A percentile compares a stretch with the other conserved stretches of the same genome.
These are phyloP conservation scores for Fragum fragum DNA, from an alignment of 2,888 invertebrate species.

Conservation along the genomic window DNA sequence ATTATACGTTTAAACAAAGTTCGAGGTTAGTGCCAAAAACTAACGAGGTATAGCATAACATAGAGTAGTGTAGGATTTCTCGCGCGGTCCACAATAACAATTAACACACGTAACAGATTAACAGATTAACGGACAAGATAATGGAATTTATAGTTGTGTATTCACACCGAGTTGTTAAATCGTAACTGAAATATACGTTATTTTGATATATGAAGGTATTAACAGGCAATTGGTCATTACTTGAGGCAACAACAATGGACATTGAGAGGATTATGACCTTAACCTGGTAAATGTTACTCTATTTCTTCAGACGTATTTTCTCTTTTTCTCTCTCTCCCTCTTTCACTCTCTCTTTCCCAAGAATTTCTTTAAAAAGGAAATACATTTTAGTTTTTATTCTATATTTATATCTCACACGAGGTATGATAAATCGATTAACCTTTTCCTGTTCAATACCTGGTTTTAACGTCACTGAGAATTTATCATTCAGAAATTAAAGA, in stretches of 20 bases:
- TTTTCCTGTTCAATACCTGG: no score
- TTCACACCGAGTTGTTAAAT: slow-evolving; percentile 5
- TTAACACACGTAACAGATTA: background rate
- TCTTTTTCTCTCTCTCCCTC: no score
- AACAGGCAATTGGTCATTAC: background rate
- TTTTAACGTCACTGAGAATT: no score
- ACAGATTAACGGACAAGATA: slow-evolving; percentile 4
- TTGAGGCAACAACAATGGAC: background rate
- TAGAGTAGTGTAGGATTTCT: background rate
- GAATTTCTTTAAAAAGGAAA: no score
- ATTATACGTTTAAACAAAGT: background rate
- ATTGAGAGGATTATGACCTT: background rate
- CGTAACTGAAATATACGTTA: background rate
- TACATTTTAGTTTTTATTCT: no score
- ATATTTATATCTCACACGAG: no score
- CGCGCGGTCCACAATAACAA: background rate
- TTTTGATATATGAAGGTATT: slow-evolving; percentile 1
- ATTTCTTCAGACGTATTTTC: background rate
- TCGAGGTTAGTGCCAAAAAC: background rate
- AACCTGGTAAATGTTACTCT: background rate
- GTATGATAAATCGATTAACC: no score
- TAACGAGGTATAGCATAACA: background rate
- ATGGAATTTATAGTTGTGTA: background rate
- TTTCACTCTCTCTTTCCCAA: no score
- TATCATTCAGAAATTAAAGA: no score